Base-by-base conservation (phyloP, 2,113 vertebrate genomes). In the Melanerpes aurifrons region DNA sequence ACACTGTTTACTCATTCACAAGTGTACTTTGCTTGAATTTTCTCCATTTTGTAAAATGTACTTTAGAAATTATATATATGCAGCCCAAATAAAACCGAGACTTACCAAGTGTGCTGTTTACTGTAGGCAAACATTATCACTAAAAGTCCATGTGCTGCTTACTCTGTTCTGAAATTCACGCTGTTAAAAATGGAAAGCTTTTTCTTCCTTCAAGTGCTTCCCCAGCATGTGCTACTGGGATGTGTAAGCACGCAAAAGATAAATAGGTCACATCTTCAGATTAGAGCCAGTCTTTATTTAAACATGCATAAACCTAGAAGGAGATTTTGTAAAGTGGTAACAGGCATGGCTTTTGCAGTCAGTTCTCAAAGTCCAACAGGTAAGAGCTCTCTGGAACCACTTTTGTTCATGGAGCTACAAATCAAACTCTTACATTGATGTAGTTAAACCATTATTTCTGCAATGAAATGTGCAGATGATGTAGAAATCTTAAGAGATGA, bases 1-100 rank as follows among this genome's bases (percentile, higher is more conserved):
- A 68, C 75, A 77, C 40, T 96, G 26, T 86, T 88, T 95, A 87
- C 66, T 85, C n/a, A 86, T 91, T 95, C 82, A 77, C 26, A 82
- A 86, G 73, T 64, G 47, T 88, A 64, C 57, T 90, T 90, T 73
- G 29, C 26, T 2, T 45, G 86, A 94, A 74, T 89, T 87, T 87
- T 95, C 66, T 93, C 75, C 43, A 64, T 77, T 86, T 86, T 90
- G 79, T 78, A 73, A 69, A 87, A 84, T 73, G 68, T 87, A 82
- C 61, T 71, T 92, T 79, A 91, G 63, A 91, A 86, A 90, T 85
- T 74, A 85, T 67, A 74, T 77, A 68, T 84, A 80, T 92, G 62
- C 73, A 88, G 19, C 73, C 66, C 82, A 89, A 86, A 84, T 89
- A 75, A 87, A 86, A 73, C 62, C 67, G 82, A 66, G 69, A 89